Conservation (phyloP, 2,888 invertebrate species). For the Leistus spinibarbis region DNA sequence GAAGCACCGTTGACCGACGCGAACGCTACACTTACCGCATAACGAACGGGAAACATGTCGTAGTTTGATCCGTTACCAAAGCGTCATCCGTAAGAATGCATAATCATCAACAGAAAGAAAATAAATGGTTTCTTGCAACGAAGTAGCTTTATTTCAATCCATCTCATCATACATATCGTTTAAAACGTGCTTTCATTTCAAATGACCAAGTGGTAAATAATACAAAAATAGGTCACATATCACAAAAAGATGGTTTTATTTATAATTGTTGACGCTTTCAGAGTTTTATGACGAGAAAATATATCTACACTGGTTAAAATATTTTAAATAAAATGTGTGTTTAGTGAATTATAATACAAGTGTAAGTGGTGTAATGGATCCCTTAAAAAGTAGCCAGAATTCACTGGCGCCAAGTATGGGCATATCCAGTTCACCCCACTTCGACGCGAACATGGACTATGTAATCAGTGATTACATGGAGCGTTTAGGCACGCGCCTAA, state of each 20-base stretch:
- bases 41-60: background rate
- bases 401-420: constrained; percentile 23
- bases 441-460: constrained; percentile 66
- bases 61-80: constrained; percentile 8
- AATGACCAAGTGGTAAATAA: background rate
- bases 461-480: constrained; percentile 92
- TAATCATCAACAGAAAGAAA: constrained; percentile 15
- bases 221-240: constrained; percentile 43
- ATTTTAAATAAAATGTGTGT: constrained; percentile 34
- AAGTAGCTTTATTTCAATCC: constrained; percentile 42
- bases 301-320: background rate
- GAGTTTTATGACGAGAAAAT: background rate
- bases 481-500: constrained; percentile 82
- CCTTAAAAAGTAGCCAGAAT: constrained; percentile 42
- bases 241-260: constrained; percentile 42
- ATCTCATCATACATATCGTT: constrained; percentile 48
- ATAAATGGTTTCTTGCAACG: constrained; percentile 45
- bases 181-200: constrained; percentile 1
- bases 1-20: background rate
- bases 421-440: constrained; percentile 44
- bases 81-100: background rate
- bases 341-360: constrained; percentile 1
- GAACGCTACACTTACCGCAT: background rate
- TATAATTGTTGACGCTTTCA: constrained; percentile 26
- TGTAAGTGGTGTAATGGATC: constrained; percentile 43